Conservation (phyloP, 2,888 invertebrate species). For the Oligia latruncula region DNA sequence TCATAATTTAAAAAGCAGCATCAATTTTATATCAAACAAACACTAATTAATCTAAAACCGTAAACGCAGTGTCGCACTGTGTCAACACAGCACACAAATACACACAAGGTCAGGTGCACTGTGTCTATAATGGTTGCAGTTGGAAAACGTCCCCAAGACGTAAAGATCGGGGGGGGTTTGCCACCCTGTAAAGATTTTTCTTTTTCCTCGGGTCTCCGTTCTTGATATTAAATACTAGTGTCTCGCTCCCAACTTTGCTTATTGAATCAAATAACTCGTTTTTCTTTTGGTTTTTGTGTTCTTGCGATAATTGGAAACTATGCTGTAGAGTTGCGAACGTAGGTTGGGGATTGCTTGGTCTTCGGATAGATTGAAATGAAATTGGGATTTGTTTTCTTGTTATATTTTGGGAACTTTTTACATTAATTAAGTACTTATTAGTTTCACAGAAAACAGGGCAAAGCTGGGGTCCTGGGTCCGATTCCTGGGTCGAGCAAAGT, state of each 20-base stretch:
- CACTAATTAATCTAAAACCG: conserved; percentile 36
- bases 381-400: background rate
- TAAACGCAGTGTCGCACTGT: conserved; percentile 23
- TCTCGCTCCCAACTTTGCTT: conserved; percentile 64
- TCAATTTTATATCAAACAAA: conserved; percentile 29
- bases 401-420: background rate
- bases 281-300: conserved; percentile 25
- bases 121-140: conserved; percentile 47
- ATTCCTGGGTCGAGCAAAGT: no score
- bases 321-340: background rate
- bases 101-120: conserved; percentile 46
- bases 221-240: conserved; percentile 83
- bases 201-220: conserved; percentile 77
- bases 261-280: conserved; percentile 65
- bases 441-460: background rate
- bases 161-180: conserved; percentile 22
- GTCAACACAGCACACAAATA: conserved; percentile 39
- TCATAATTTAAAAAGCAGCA: conserved; percentile 32
- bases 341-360: background rate
- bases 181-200: conserved; percentile 80
- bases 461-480: no score
- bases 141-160: conserved; percentile 61
- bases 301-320: background rate
- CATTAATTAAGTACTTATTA: background rate
- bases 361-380: background rate